phyloP scores from a whole-genome alignment of 2,888 invertebrate genomes.

The Dryocosmus kuriphilus region DNA sequence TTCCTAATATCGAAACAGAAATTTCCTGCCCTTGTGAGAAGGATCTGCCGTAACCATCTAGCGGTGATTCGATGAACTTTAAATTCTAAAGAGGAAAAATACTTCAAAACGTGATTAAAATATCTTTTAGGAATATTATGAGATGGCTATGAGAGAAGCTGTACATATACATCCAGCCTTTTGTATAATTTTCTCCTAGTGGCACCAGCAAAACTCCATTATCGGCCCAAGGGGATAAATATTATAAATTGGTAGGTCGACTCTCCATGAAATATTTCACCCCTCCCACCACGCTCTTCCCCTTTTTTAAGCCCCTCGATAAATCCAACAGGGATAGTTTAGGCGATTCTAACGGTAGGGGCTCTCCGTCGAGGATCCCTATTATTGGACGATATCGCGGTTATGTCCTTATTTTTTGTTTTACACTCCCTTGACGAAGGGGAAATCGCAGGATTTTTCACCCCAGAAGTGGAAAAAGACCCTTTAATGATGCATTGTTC shows the following conservation, averaged over 20 bases:
- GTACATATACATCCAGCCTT: not conserved
- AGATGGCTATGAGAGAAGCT: too few species aligned
- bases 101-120: too few species aligned
- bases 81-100: too few species aligned
- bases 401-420: not conserved
- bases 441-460: not conserved
- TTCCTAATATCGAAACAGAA: too few species aligned
- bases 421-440: not conserved
- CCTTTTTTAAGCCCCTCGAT: conserved; percentile 58
- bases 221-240: conserved; percentile 75
- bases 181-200: not conserved
- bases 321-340: conserved; percentile 70
- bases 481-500: not conserved
- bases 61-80: too few species aligned
- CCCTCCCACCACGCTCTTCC: conserved; percentile 42
- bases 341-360: conserved; percentile 71
- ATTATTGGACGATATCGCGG: conserved; percentile 47
- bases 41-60: too few species aligned
- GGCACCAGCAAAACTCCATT: conserved; percentile 69
- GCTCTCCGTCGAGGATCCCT: conserved; percentile 46
- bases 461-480: not conserved
- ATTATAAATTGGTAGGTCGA: conserved; percentile 72
- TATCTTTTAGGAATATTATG: too few species aligned
- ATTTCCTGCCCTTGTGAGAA: too few species aligned
- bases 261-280: conserved; percentile 41